Base-by-base conservation (phyloP, 2,113 vertebrate species). In the Philantomba maxwellii region DNA sequence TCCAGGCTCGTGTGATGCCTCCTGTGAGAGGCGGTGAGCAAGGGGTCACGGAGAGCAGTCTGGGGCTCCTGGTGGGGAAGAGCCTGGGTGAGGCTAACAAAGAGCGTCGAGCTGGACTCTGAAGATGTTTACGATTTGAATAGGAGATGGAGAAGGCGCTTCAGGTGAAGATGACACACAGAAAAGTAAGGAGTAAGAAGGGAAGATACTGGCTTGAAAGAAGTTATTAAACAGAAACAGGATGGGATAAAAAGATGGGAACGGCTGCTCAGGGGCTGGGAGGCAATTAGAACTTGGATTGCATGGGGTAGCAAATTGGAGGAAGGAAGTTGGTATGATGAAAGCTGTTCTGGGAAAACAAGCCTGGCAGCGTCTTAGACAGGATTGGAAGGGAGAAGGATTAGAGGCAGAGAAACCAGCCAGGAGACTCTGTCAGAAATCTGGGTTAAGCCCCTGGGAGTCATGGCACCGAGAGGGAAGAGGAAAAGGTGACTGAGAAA, bases 11-110 rank as follows among this genome's bases (percentile, higher is more conserved):
- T 1, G 8, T 6, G 1, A 26, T 13, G 11, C 25, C 21, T 87
- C 30, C 47, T 7, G 51, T 3, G 16, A 51, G n/a, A 2, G 39
- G 60, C 23, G 0, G 57, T 0, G 0, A 25, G 3, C 8, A 3
- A 14, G 60, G 5, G 6, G 16, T 55, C 19, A 45, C 70, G 39
- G 16, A 55, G 43, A 11, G 3, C 30, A 8, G 26, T 33, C 45
- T 73, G 58, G 4, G 62, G 64, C 85, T 83, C 26, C 4, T 4
- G 6, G 21, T 39, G 16, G 30, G 16, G 17, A 88, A 25, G 70
- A 82, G 73, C 70, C 78, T 13, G 6, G 28, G 21, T 21, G 43
- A 51, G 19, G 55, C 49, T 51, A 0, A 21, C 2, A 7, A 64
- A 45, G 55, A 14, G 19, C 3, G 2, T 17, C 4, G 8, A 36